Evolutionary conservation across 2,888 invertebrate species (phyloP), one percentile per base, ranked within the genome.

Genomic region (Chymomyza amoena): DNA sequence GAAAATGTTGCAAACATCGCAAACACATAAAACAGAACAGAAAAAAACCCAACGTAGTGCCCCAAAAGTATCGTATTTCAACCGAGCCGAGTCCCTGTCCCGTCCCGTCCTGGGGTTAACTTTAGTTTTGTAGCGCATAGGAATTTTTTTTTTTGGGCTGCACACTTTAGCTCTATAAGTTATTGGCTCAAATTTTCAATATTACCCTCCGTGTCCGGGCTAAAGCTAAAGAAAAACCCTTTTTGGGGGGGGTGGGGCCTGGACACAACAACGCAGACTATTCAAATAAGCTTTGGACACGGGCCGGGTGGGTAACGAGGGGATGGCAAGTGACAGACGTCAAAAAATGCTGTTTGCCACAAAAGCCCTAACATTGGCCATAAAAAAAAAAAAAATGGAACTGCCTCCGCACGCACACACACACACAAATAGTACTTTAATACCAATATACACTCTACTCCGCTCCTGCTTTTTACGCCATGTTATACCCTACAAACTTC

Each of bases 11-110:
- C 72, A 77, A 69, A 72, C 32, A 18, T 18, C 50, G 16, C 45
- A 9, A 6, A 18, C 45, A 25, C 65, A 39, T 13, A 9, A 5
- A 32, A 5, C 2, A 7, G 1, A 7, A 32, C 16, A 6, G 1
- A 32, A 6, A 32, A 9, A 32, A 9, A 32, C 7, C 5, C 1
- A 32, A 9, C 20, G 20, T 28, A 36, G 39, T 45, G 39, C 39
- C 52, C 45, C 18, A 76, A 83, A 84, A 88, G 80, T 84, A 84
- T 84, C 87, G 64, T 9, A 68, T 84, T 88, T 75, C 88, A 62
- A 9, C 36, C 6, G 36, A 32, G n/a, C 4, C n/a, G n/a, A n/a
- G n/a, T n/a, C n/a, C n/a, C n/a, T n/a, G n/a, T n/a, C n/a, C n/a
- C n/a, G 28, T 28, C 28, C 3, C 6, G 28, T 28, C 6, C 32